Percentiles rank a stretch among this genome's conserved stretches.
phyloP scores from a whole-genome alignment of 2,113 vertebrate genomes.

The Lipotes vexillifer region DNA sequence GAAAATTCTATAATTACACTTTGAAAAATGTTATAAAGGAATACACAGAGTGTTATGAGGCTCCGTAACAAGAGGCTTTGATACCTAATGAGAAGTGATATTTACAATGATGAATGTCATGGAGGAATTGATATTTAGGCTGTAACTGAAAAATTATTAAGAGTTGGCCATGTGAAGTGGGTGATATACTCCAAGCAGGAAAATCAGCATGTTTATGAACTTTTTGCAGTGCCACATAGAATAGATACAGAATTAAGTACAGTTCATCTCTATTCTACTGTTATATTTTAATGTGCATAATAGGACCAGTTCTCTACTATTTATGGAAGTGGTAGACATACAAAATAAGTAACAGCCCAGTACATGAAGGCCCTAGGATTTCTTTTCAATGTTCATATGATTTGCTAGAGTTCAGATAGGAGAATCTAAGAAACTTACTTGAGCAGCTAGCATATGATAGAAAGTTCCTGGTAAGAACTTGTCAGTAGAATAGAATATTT shows the following conservation, averaged over 20 bases:
- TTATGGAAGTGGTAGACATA: background rate
- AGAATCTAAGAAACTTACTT: background rate
- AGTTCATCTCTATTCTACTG: background rate
- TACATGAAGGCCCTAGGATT: background rate
- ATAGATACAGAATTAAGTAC: background rate
- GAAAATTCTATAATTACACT: background rate
- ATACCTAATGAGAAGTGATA: background rate
- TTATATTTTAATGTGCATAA: background rate
- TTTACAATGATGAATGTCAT: conserved; percentile 14
- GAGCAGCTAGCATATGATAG: background rate
- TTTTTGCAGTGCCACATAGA: background rate
- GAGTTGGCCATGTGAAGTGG: background rate
- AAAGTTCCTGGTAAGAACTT: background rate
- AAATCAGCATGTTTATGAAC: background rate
- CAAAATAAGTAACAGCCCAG: background rate
- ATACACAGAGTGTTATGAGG: background rate
- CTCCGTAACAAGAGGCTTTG: background rate
- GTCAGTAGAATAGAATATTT: background rate
- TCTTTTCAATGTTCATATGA: background rate
- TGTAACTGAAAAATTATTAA: background rate
- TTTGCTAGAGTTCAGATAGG: background rate
- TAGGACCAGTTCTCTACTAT: background rate
- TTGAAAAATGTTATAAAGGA: background rate
- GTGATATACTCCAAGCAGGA: background rate
- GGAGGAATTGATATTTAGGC: background rate